Base-by-base conservation (phyloP, 2,888 invertebrate species). In the Trimorus sp. region DNA sequence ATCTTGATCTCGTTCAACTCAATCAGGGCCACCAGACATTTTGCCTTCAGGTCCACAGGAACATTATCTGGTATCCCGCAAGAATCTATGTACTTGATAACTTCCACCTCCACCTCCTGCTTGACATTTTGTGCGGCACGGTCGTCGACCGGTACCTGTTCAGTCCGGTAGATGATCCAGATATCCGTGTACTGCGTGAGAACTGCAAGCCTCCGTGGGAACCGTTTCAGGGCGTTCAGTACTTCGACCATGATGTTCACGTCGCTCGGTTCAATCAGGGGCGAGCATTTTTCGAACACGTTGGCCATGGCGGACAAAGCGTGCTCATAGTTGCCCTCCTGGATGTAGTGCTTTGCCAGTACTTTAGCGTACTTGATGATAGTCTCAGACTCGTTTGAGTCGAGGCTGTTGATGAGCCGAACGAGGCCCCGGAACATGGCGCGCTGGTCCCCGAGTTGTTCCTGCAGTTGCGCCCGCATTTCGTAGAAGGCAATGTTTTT, bases 171-270 rank as follows among this genome's bases (percentile, higher is more conserved):
- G 16, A 83, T 84, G 70, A 97, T 93, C 77, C 94, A 93, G 66
- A 97, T 94, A 54, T 94, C 94, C 85, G 95, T 94, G 89, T 95
- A 95, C 59, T 94, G 94, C 1, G 95, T 94, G 87, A 98, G 94
- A 81, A 97, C 93, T 86, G 95, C 94, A 58, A 98, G 91, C 87
- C 95, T 95, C 85, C 94, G 94, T 9, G 94, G 92, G 90, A 95
- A 97, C 84, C 95, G 93, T 88, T 95, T 95, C 71, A 95, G 93
- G 3, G 94, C 91, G 70, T 98, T 94, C 8, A 97, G 92, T 38
- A 98, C 92, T 90, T 98, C 98, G 49, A 97, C 92, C 90, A 96
- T 95, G 75, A 97, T 94, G 91, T 98, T 98, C 5, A 97, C 94
- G 89, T 98, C 96, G 92, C 95, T 95, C 26, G 95, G 93, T 12